Evolutionary conservation across 2,113 vertebrate genomes (phyloP).

Genomic region (Neolamprologus fasciatus): DNA sequence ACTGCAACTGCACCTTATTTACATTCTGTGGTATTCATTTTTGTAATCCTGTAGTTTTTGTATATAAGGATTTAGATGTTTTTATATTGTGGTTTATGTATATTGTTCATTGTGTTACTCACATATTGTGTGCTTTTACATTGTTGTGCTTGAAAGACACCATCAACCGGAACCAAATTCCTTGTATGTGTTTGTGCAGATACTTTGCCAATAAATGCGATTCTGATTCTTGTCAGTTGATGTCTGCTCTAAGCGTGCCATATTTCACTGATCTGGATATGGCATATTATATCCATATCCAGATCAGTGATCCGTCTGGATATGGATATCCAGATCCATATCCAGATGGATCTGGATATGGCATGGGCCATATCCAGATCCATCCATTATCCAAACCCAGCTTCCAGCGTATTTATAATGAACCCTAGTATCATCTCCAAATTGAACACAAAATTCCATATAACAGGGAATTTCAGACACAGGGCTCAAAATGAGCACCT

Average conservation of each 20-base stretch:
- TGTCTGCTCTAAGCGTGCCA: not conserved
- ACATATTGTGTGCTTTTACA: not conserved
- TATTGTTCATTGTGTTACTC: not conserved
- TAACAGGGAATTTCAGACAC: not conserved
- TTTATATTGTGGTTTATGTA: not conserved
- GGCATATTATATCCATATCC: not conserved
- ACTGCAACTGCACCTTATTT: not conserved
- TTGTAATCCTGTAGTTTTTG: not conserved
- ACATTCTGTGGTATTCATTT: not conserved
- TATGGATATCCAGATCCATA: too few species aligned
- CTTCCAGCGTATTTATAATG: not conserved
- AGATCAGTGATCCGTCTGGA: too few species aligned
- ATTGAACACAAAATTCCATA: not conserved
- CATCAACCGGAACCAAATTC: not conserved
- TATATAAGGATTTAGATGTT: not conserved
- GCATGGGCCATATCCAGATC: not conserved
- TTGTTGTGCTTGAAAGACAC: not conserved
- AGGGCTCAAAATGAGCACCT: not conserved
- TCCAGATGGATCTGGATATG: not conserved
- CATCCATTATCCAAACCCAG: not conserved
- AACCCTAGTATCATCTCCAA: not conserved
- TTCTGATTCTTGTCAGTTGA: not conserved
- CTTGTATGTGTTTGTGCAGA: not conserved
- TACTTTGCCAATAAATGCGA: not conserved
- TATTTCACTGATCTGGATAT: not conserved